phyloP scores from a whole-genome alignment of 2,888 invertebrate species.

The Hedychridium roseum region DNA sequence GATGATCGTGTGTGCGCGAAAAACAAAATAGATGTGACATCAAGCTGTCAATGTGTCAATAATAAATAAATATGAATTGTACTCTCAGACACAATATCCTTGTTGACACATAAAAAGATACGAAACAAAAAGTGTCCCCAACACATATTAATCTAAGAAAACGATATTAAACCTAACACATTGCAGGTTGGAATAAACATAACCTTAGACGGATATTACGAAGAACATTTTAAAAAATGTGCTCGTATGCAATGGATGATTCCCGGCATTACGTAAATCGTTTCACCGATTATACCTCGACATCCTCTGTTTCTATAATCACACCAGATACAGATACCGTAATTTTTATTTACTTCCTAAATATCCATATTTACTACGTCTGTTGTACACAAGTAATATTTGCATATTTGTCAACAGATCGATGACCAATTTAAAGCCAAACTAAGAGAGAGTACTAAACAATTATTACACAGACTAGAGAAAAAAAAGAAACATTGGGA shows the following conservation, averaged over 20 bases:
- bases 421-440: constrained; percentile 64
- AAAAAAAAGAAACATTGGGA: constrained; percentile 62
- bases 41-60: no score
- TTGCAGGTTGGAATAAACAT: no score
- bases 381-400: constrained; percentile 5
- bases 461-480: constrained; percentile 62
- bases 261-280: constrained; percentile 63
- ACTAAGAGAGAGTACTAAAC: constrained; percentile 62
- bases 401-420: constrained; percentile 60
- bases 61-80: no score
- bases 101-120: no score
- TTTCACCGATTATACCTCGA: constrained; percentile 64
- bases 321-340: constrained; percentile 33
- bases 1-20: no score
- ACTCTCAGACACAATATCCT: no score
- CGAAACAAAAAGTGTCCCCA: no score
- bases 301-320: constrained; percentile 57
- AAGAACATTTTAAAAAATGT: no score
- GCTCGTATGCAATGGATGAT: constrained; percentile 20
- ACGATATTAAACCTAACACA: no score
- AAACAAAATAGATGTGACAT: no score
- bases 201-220: no score
- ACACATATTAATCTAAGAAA: no score
- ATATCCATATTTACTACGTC: background rate
- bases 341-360: constrained; percentile 3